A percentile compares a stretch with the other conserved stretches of the same genome.
Evolutionary conservation across 1,140 invertebrate genomes (phyloP).

Genomic region (Drosophila aff.): DNA sequence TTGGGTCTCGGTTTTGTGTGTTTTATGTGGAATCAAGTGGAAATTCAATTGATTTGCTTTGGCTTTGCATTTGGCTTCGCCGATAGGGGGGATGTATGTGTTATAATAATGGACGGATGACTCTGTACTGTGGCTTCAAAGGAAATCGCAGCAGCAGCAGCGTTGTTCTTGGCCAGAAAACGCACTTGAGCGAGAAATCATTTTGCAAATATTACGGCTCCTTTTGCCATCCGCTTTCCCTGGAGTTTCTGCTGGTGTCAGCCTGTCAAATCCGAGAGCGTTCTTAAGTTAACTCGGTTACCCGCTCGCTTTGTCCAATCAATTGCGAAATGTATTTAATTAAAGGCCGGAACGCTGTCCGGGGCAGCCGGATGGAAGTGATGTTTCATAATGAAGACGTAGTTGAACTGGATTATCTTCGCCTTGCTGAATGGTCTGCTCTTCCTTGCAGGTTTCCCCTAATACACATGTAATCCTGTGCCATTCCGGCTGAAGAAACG

Average conservation of each 20-base stretch:
- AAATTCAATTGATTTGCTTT: conserved; percentile 82
- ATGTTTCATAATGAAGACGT: conserved; percentile 47
- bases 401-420: conserved; percentile 20
- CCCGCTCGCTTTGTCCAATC: conserved; percentile 52
- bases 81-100: conserved; percentile 28
- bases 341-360: conserved; percentile 22
- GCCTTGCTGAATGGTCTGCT: not conserved
- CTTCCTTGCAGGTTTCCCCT: conserved; percentile 13
- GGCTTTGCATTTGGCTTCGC: conserved; percentile 51
- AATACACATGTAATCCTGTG: conserved; percentile 23
- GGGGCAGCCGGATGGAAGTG: conserved; percentile 28
- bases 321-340: conserved; percentile 56
- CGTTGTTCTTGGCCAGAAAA: conserved; percentile 46
- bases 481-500: conserved; percentile 1
- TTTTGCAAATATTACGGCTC: conserved; percentile 65
- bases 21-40: conserved; percentile 80
- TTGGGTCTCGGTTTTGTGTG: conserved; percentile 49
- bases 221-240: conserved; percentile 1
- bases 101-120: conserved; percentile 64
- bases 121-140: conserved; percentile 55
- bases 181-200: conserved; percentile 58
- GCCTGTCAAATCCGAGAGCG: conserved; percentile 36
- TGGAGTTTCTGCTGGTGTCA: conserved; percentile 54
- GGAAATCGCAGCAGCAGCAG: conserved; percentile 24
- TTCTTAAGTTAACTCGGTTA: conserved; percentile 28